Evolutionary conservation across 92 coral and sea anemone species (phyloP), one percentile per base, ranked within the genome.

Genomic region (Phenganax stokvisi): DNA sequence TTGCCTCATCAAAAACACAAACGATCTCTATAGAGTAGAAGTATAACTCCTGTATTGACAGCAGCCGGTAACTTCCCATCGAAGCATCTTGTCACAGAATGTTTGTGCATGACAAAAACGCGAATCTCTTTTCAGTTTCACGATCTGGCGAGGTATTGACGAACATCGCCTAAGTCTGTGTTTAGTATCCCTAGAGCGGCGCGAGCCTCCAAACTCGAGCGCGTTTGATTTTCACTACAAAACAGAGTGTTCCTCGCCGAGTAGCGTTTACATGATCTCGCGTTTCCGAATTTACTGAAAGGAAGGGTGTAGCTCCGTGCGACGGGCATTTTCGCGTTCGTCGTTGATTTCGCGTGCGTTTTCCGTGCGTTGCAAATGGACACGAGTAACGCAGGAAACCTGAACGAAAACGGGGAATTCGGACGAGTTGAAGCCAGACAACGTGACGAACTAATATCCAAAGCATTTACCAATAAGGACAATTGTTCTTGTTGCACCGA

Each of bases 221-320:
- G 31, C 6, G 44, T 65, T 17, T 25, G 13, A 54, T 31, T 31
- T 28, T 61, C 27, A n/a, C 54, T 15, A 11, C 53, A 8, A 52
- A 78, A 27, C 0, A 78, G 29, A 11, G 58, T 62, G 72, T 78
- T 78, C 73, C 72, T 61, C 5, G 82, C 72, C 37, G 82, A 78
- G 59, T 12, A 62, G 12, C 63, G 82, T 63, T 78, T 78, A 63
- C 82, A 78, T 17, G 82, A 78, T 9, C 52, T 29, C 52, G 72
- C 25, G 31, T 10, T 78, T 10, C 82, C 55, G 54, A 60, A 54
- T 59, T 78, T 78, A 59, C 82, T 78, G 27, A 78, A 78, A 25
- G 82, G 82, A 61, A 78, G 72, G 72, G 82, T 78, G 72, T 78
- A 78, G 31, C 82, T 78, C n/a, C 82, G 27, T 44, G 72, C 72